A percentile compares a stretch with the other conserved stretches of the same genome.
Evolutionary conservation across 2,113 vertebrate genomes (phyloP).

Genomic region (Spilogale gracilis): DNA sequence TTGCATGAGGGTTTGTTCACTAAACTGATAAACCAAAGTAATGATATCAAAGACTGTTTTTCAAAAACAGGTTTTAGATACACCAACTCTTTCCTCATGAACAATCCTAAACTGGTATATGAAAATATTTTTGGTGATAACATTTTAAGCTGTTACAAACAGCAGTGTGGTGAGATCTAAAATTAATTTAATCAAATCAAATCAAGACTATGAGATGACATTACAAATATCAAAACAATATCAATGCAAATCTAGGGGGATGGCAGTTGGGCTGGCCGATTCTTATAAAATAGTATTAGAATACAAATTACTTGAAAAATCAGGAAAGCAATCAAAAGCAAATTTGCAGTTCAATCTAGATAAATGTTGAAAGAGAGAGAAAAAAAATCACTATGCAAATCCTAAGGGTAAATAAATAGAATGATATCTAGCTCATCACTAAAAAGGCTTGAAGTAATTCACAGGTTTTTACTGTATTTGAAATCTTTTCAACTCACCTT

Average conservation of each 20-base stretch:
- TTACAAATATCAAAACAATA: constrained; percentile 42
- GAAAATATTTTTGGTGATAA: constrained; percentile 27
- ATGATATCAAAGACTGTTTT: constrained; percentile 40
- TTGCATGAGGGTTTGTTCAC: background rate
- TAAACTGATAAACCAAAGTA: constrained; percentile 34
- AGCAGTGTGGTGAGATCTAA: background rate
- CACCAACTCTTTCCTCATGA: background rate
- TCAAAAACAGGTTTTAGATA: constrained; percentile 44
- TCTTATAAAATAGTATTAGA: background rate
- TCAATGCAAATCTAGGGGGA: background rate
- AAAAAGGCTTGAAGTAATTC: constrained; percentile 7
- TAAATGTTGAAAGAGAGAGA: background rate
- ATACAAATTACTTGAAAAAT: constrained; percentile 53
- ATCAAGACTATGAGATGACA: constrained; percentile 20
- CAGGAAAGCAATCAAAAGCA: constrained; percentile 39
- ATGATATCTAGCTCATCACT: background rate
- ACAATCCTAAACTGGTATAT: background rate
- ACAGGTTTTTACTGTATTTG: background rate
- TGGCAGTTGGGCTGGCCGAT: background rate
- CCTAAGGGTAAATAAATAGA: constrained; percentile 8
- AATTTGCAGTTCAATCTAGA: constrained; percentile 19
- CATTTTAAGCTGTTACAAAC: constrained; percentile 5
- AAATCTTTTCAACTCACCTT: constrained; percentile 33
- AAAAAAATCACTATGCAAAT: constrained; percentile 53
- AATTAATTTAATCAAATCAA: constrained; percentile 34